Percentiles rank a stretch among this genome's conserved stretches.
Evolutionary conservation across 2,113 vertebrate species (phyloP).

Genomic region (Pelodiscus sinensis): DNA sequence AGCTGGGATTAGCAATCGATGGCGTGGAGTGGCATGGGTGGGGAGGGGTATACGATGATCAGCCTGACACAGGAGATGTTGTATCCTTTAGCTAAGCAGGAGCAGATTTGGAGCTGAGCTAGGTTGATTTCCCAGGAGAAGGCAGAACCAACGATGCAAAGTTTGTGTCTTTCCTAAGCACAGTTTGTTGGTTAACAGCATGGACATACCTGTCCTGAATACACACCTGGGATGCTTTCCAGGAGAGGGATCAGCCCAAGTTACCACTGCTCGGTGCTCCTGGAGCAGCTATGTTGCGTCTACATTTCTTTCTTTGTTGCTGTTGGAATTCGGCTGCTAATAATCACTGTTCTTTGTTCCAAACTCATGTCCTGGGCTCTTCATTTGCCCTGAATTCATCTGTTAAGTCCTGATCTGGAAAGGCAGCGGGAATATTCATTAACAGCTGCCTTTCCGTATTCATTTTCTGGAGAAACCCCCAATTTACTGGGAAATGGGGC

Average conservation of each 20-base stretch:
- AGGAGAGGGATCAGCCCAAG: neutral
- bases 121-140: neutral
- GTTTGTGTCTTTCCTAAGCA: neutral
- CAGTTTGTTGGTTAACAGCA: neutral
- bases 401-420: neutral
- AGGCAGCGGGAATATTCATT: neutral
- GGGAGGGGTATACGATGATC: neutral
- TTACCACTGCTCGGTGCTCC: neutral
- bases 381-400: neutral
- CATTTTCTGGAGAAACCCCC: too few relatives aligned
- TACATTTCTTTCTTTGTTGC: neutral
- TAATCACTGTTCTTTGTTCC: neutral
- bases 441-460: neutral
- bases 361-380: neutral
- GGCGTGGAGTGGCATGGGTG: neutral
- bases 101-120: neutral
- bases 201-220: neutral
- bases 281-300: neutral
- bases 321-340: neutral
- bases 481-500: neutral
- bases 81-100: neutral
- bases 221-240: neutral
- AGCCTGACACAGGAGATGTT: neutral
- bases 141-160: neutral
- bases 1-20: neutral